Base-by-base conservation (phyloP, 2,888 invertebrate genomes). In the Chloromyia formosa region DNA sequence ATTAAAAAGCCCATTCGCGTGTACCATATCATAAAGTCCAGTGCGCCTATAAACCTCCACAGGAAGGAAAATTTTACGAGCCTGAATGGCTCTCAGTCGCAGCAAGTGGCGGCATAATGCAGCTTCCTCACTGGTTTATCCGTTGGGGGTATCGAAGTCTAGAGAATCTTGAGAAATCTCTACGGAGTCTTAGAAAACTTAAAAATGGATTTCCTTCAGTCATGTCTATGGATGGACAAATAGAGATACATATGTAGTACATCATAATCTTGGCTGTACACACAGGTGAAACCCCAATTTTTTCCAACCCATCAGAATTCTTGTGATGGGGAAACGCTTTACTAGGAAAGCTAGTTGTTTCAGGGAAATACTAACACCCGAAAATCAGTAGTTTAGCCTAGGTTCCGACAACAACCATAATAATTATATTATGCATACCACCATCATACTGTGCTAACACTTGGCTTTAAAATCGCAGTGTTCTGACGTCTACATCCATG, bases 251-350 rank as follows among this genome's bases (percentile, higher is more conserved):
- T n/a, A n/a, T n/a, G n/a, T n/a, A n/a, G n/a, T n/a, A n/a, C n/a
- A 42, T 64, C 40, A 42, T 45, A 64, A 64, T 42, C 64, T 64
- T 35, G 12, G 1, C 16, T n/a, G n/a, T n/a, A n/a, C n/a, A 18
- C 35, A 69, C 69, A 69, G 69, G 69, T 69, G 69, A 54, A 69
- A 69, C 18, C 69, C 27, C 54, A 35, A 61, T 69, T 54, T n/a
- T 69, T 69, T 56, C 18, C 69, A 69, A 69, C 54, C n/a, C 54
- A 69, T 54, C 69, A 54, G n/a, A n/a, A n/a, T n/a, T n/a, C n/a
- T 69, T 69, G 54, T 69, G 35, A 69, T 56, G 54, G 69, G 9
- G 27, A 27, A 16, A n/a, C n/a, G n/a, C n/a, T n/a, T n/a, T n/a
- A n/a, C n/a, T n/a, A n/a, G n/a, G n/a, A n/a, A n/a, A n/a, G n/a